Conservation (phyloP, 1,140 invertebrate species). For the Dinothrombium tinctorium region DNA sequence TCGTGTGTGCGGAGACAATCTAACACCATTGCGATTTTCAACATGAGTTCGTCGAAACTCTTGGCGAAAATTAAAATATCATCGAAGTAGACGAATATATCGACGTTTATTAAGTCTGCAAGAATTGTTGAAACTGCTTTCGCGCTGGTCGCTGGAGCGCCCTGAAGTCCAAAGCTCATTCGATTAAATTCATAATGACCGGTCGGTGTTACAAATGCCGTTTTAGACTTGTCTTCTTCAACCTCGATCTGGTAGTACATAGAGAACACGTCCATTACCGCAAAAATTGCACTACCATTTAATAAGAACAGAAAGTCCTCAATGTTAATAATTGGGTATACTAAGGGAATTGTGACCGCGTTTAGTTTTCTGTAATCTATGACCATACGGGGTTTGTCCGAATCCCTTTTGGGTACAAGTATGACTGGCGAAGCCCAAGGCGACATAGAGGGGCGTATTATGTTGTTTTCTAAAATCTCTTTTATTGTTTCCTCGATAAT, state of each 20-base stretch:
- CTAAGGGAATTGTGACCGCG: slow-evolving; percentile 9
- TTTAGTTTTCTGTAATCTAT: slow-evolving; percentile 12
- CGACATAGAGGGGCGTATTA: slow-evolving; percentile 12
- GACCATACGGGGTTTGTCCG: slow-evolving; percentile 1
- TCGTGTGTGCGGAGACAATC: not conserved
- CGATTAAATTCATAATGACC: not conserved
- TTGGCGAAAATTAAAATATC: slow-evolving; percentile 9
- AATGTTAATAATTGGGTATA: slow-evolving; percentile 21
- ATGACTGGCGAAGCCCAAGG: slow-evolving; percentile 14
- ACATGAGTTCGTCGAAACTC: slow-evolving; percentile 7
- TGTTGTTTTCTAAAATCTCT: slow-evolving; percentile 12
- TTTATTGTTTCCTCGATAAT: slow-evolving; percentile 11
- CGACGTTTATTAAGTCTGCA: slow-evolving; percentile 2
- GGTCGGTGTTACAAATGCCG: not conserved
- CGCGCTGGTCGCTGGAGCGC: slow-evolving; percentile 8
- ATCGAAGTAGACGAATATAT: slow-evolving; percentile 8
- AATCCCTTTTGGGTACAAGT: slow-evolving; percentile 11
- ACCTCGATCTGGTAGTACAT: slow-evolving; percentile 17
- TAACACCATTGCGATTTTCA: slow-evolving; percentile 1
- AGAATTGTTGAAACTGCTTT: slow-evolving; percentile 7
- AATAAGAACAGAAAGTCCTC: slow-evolving; percentile 22
- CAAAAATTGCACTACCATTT: slow-evolving; percentile 20
- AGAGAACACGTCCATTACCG: slow-evolving; percentile 22
- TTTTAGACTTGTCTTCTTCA: not conserved
- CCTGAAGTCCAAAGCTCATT: slow-evolving; percentile 1